Evolutionary conservation across 23 tunicate species (phyloP).

Genomic region (Pegea sp.): DNA sequence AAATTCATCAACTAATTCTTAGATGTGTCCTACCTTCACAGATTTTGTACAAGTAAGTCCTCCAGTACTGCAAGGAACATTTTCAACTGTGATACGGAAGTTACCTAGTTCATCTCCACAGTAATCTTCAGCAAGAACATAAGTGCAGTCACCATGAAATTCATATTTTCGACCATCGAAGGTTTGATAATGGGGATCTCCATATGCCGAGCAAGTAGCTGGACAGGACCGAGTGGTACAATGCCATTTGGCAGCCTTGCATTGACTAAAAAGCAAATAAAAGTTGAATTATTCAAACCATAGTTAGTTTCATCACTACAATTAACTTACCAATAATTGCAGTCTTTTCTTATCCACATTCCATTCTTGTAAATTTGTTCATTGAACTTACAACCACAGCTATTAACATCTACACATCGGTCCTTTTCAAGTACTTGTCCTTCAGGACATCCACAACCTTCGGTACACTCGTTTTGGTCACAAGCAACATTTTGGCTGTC

Average conservation of each 20-base stretch:
- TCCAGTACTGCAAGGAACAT: constrained; percentile 54
- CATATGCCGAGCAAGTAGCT: constrained; percentile 28
- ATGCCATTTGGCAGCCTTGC: constrained; percentile 23
- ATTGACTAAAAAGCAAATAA: constrained; percentile 7
- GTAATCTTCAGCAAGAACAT: constrained; percentile 44
- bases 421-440: constrained; percentile 19
- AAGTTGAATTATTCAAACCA: neutral
- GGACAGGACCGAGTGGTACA: constrained; percentile 31
- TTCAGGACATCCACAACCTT: constrained; percentile 40
- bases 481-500: constrained; percentile 57
- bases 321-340: constrained; percentile 29
- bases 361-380: constrained; percentile 32
- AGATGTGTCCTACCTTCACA: constrained; percentile 12
- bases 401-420: constrained; percentile 9
- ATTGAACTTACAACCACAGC: constrained; percentile 28
- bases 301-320: neutral
- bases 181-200: constrained; percentile 46
- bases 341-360: constrained; percentile 6
- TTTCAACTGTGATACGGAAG: constrained; percentile 47
- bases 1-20: neutral
- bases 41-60: constrained; percentile 50
- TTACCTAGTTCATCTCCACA: constrained; percentile 27
- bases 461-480: constrained; percentile 27
- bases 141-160: constrained; percentile 45
- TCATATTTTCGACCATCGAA: constrained; percentile 29